Conservation (phyloP, 2,888 invertebrate species). For the Epinotia demarniana region DNA sequence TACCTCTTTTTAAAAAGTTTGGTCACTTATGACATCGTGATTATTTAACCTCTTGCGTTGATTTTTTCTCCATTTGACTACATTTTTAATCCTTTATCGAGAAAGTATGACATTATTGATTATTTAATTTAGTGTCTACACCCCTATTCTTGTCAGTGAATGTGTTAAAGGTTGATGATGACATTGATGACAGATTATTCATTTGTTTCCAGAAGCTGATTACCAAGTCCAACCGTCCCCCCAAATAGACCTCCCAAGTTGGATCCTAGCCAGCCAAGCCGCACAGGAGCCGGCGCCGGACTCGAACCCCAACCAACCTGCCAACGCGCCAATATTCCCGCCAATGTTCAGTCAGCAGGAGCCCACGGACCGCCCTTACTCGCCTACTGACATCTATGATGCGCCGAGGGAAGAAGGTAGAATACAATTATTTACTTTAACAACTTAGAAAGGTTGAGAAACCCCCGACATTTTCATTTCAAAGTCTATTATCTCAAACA, state of each 20-base stretch:
- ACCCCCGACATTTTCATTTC: too few relatives aligned
- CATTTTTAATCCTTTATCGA: too few relatives aligned
- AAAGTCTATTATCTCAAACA: too few relatives aligned
- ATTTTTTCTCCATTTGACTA: too few relatives aligned
- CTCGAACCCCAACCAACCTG: not conserved
- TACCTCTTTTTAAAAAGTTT: too few relatives aligned
- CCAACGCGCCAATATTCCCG: constrained; percentile 6
- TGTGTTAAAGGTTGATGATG: too few relatives aligned
- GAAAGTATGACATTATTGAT: too few relatives aligned
- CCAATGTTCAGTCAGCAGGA: not conserved
- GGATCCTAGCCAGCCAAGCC: constrained; percentile 23
- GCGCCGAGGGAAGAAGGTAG: constrained; percentile 29
- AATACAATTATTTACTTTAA: not conserved
- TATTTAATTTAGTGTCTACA: not conserved
- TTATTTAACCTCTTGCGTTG: too few relatives aligned
- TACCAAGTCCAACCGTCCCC: not conserved
- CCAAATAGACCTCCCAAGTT: constrained; percentile 29
- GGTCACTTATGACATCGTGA: too few relatives aligned
- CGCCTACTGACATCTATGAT: constrained; percentile 31
- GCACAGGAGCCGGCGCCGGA: not conserved
- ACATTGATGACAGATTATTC: too few relatives aligned
- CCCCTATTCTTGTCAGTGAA: too few relatives aligned
- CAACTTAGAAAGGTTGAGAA: too few relatives aligned
- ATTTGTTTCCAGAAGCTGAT: constrained; percentile 9
- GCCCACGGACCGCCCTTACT: constrained; percentile 19